phyloP scores from a whole-genome alignment of 1,140 invertebrate species.

The Acyrthosiphon pisum region DNA sequence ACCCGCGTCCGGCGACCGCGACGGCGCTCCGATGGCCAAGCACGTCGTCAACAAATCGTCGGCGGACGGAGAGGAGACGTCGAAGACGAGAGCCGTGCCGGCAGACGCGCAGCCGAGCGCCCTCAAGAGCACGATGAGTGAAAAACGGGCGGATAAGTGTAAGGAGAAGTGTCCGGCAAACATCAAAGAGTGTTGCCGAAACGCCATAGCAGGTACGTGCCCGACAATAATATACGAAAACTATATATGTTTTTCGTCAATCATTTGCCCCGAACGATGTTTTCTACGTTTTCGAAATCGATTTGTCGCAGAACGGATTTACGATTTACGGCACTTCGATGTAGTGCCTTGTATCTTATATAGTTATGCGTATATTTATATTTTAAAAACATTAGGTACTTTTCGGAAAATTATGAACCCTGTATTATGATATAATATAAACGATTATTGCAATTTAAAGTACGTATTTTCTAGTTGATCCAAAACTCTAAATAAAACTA shows the following conservation, averaged over 20 bases:
- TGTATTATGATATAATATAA: background rate
- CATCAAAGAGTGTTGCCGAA: conserved; percentile 48
- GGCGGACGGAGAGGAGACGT: background rate
- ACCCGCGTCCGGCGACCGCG: background rate
- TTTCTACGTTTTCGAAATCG: background rate
- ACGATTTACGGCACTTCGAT: no score
- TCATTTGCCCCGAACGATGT: background rate
- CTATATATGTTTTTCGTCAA: no score
- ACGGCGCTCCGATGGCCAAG: background rate
- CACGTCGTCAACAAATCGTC: conserved; percentile 33
- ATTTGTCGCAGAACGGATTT: background rate
- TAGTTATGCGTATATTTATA: background rate
- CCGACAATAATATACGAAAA: background rate
- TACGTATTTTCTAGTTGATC: background rate
- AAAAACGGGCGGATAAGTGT: conserved; percentile 41
- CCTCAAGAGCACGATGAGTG: background rate
- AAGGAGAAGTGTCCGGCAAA: conserved; percentile 53
- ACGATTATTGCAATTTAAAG: background rate
- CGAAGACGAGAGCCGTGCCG: conserved; percentile 14
- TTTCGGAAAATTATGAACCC: background rate
- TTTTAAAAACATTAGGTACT: background rate
- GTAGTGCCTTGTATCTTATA: background rate
- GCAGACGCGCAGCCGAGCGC: conserved; percentile 2
- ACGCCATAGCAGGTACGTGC: conserved; percentile 35
- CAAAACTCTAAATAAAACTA: background rate